Base-by-base conservation (phyloP, 2,797 vertebrate species). In the Aulostomus chinensis region DNA sequence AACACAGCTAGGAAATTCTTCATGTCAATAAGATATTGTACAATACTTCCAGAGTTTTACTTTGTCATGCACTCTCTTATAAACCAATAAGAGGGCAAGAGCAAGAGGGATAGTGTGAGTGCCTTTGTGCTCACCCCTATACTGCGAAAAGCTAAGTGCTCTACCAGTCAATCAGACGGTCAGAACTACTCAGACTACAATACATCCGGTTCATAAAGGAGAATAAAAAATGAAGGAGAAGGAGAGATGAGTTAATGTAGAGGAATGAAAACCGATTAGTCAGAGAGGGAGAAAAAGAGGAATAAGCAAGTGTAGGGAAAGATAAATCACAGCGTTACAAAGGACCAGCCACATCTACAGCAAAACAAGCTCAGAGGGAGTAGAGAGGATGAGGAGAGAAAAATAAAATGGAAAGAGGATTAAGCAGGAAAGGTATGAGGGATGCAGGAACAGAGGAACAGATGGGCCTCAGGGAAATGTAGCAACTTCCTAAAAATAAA, bases 91-190 rank as follows among this genome's bases (percentile, higher is more conserved):
- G 14, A 12, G 25, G 7, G 17, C 34, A 56, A 51, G 10, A 37
- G 42, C 5, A 28, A n/a, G 51, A 9, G 33, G 18, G 14, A 48
- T 10, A 38, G 16, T 29, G 31, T 7, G 28, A 9, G 16, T 8
- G 28, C 13, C 15, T 22, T 18, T 38, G 36, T 34, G 11, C 17
- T 3, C 38, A 26, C 25, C 16, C 9, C 16, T 13, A 34, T n/a
- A 4, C 14, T 63, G 60, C 52, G 48, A 69, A 64, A 65, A 35
- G 58, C 58, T 80, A 74, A 83, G 82, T 85, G 79, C 73, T 75
- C 58, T 73, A 76, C 58, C 73, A 76, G 71, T 73, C 64, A 78
- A 39, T 48, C 54, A 41, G 33, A 45, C 57, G 36, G 45, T 61
- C 40, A 70, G 63, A 72, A 46, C 51, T 47, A 66, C 32, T 42